Base-by-base conservation (phyloP, 2,113 vertebrate genomes). In the Oplegnathus fasciatus region DNA sequence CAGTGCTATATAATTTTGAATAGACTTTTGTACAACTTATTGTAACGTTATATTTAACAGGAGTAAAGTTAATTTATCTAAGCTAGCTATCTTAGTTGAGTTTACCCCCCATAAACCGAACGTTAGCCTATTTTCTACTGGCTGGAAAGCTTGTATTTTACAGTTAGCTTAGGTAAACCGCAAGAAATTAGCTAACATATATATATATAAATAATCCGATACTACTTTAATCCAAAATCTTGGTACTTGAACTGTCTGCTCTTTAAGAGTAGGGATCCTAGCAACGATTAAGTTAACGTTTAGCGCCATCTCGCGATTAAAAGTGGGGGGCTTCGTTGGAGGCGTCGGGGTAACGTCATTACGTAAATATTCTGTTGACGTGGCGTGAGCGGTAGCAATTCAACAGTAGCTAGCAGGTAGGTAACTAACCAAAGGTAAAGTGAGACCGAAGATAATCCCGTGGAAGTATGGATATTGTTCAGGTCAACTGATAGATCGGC, bases 311-410 rank as follows among this genome's bases (percentile, higher is more conserved):
- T 89, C 3, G 84, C 24, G 91, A 1, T 20, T 2, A 15, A 64
- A 67, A 50, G 2, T 0, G 14, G 17, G 1, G 1, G 0, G 2
- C 3, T 20, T 13, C 10, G 18, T 34, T 17, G 13, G 32, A 6
- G 15, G 17, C 48, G 30, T 30, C 5, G 1, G 20, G 34, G 2
- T 0, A 4, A 91, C 95, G 96, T 94, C 92, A 94, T 94, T 26
- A 94, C 94, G 95, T 86, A 55, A 30, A 40, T 55, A 74, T 76
- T 85, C 13, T 95, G 96, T 94, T 90, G 95, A 96, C 96, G 96
- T 96, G 96, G 95, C 95, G 82, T 93, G 84, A 93, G 87, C 84
- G 46, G 60, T 86, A 46, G 87, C 72, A 10, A 4, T 17, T 72
- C 50, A 80, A 30, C 71, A 24, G 83, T 74, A 62, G 84, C 84